Evolutionary conservation across 2,113 vertebrate genomes (phyloP).

Genomic region (Ciconia boyciana): DNA sequence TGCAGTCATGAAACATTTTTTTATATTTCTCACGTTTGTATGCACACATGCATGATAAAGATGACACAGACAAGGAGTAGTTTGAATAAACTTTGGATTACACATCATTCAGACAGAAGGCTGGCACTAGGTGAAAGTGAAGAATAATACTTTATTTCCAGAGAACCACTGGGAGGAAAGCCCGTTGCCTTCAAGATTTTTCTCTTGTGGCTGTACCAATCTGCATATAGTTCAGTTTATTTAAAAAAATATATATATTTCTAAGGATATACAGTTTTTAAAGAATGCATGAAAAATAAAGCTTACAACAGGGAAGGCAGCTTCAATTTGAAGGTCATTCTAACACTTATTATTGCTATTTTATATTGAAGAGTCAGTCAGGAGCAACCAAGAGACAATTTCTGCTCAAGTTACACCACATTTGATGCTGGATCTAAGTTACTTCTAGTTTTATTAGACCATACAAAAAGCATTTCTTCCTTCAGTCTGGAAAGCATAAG

Average conservation of each 20-base stretch:
- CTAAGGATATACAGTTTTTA: neutral
- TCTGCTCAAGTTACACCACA: neutral
- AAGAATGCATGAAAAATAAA: neutral
- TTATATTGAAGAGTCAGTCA: neutral
- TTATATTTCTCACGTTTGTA: neutral
- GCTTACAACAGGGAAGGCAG: neutral
- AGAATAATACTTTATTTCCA: neutral
- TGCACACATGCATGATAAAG: neutral
- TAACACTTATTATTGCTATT: neutral
- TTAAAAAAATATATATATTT: neutral
- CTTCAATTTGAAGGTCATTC: neutral
- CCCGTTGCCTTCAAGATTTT: neutral
- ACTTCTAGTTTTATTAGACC: neutral
- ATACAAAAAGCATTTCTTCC: neutral
- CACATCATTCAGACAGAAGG: neutral
- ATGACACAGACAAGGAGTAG: neutral
- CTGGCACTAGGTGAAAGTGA: neutral
- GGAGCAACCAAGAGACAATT: neutral
- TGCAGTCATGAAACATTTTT: neutral
- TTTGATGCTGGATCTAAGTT: neutral
- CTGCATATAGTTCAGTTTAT: neutral
- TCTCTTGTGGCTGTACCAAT: neutral
- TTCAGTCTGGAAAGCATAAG: neutral
- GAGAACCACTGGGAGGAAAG: neutral
- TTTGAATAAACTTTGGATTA: neutral